These are phyloP conservation scores for Aleiodes testaceus DNA, from an alignment of 2,888 invertebrate species.

Conservation along the genomic window DNA sequence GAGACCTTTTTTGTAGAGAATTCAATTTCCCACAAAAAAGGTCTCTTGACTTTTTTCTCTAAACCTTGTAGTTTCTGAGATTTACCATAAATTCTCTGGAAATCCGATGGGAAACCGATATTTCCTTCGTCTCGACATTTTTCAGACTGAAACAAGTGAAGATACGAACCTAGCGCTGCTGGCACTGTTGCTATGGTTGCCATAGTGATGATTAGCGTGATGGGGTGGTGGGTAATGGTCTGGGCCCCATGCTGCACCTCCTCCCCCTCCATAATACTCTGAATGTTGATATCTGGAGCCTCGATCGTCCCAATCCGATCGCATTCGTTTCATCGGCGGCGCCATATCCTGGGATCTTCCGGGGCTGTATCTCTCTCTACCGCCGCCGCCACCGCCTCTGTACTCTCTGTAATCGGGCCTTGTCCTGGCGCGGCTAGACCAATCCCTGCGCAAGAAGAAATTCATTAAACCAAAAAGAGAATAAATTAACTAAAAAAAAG, in stretches of 20 bases:
- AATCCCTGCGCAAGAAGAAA: slow-evolving; percentile 60
- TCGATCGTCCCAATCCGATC: slow-evolving; percentile 81
- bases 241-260: slow-evolving; percentile 58
- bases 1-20: slow-evolving; percentile 4
- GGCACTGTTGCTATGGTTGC: slow-evolving; percentile 73
- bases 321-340: slow-evolving; percentile 85
- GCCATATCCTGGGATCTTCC: slow-evolving; percentile 86
- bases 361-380: slow-evolving; percentile 75
- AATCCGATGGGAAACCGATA: background rate
- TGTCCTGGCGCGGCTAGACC: slow-evolving; percentile 78
- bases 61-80: no score
- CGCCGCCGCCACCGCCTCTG: slow-evolving; percentile 79
- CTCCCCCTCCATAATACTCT: slow-evolving; percentile 63
- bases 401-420: slow-evolving; percentile 87
- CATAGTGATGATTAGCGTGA: slow-evolving; percentile 78
- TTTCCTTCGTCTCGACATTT: background rate
- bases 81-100: background rate
- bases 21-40: background rate
- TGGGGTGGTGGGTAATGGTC: slow-evolving; percentile 74
- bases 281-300: slow-evolving; percentile 59
- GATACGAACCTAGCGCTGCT: slow-evolving; percentile 39
- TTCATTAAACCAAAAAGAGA: background rate
- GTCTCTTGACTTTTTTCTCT: no score
- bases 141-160: slow-evolving; percentile 17
- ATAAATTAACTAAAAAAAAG: background rate